Conservation (phyloP, 1,140 invertebrate species). For the Agrilus planipennis region DNA sequence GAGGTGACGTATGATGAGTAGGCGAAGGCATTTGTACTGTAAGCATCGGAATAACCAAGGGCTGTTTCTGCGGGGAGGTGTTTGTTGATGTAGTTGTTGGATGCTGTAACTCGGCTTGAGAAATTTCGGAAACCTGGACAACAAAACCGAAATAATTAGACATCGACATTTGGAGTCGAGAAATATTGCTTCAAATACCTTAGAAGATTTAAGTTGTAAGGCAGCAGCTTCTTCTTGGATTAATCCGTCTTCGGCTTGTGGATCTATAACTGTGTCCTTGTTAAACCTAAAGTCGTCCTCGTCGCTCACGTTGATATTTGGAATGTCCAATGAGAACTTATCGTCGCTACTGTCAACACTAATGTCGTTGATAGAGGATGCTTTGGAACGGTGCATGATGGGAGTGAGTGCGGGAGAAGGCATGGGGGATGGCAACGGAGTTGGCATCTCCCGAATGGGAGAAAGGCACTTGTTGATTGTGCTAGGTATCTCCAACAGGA, state of each 20-base stretch:
- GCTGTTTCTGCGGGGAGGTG: no score
- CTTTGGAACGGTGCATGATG: slow-evolving; percentile 36
- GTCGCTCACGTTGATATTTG: slow-evolving; percentile 31
- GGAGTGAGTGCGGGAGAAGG: slow-evolving; percentile 57
- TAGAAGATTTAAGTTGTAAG: no score
- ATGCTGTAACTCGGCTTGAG: no score
- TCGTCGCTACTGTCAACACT: slow-evolving; percentile 34
- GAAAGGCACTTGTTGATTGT: slow-evolving; percentile 59
- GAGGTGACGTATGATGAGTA: slow-evolving; percentile 31
- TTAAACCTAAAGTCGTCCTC: slow-evolving; percentile 21
- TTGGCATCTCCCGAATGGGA: slow-evolving; percentile 58
- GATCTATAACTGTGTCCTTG: slow-evolving; percentile 27
- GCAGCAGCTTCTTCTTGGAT: slow-evolving; percentile 31
- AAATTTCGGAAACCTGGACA: no score
- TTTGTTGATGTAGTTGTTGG: no score
- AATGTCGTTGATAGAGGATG: slow-evolving; percentile 34
- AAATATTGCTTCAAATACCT: no score
- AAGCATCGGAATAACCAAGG: slow-evolving; percentile 47
- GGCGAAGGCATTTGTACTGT: slow-evolving; percentile 50
- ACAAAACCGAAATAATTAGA: no score
- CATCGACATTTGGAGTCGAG: no score
- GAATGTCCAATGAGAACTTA: slow-evolving; percentile 32
- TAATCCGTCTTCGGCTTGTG: slow-evolving; percentile 28
- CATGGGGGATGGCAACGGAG: slow-evolving; percentile 52
- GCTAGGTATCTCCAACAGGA: slow-evolving; percentile 58